Conservation (phyloP, 1,140 invertebrate species). For the Gyrodactylus salaris region DNA sequence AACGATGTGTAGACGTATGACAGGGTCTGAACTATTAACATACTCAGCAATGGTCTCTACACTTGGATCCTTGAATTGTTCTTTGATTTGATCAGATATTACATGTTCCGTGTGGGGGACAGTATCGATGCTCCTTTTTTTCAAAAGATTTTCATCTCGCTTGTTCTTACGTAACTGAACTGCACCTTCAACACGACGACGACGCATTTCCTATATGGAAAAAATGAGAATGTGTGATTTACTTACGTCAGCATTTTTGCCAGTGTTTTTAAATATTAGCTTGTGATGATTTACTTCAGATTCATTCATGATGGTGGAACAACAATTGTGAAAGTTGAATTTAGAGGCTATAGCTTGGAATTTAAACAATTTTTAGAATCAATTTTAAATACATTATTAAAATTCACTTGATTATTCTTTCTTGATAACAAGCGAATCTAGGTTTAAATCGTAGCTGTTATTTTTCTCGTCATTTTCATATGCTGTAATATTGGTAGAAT, state of each 20-base stretch:
- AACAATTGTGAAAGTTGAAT: no score
- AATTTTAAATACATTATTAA: no score
- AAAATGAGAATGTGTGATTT: neutral
- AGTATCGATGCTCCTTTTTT: constrained; percentile 49
- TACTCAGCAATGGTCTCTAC: constrained; percentile 13
- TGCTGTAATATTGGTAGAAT: no score
- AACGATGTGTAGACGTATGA: constrained; percentile 13
- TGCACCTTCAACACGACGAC: constrained; percentile 64
- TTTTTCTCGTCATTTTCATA: no score
- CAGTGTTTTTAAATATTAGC: constrained; percentile 4
- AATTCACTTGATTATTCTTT: no score
- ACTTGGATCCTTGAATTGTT: neutral
- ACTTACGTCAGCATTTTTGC: constrained; percentile 6
- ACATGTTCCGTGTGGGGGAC: constrained; percentile 12
- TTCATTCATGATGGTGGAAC: neutral
- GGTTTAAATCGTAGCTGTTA: no score
- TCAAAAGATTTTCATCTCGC: constrained; percentile 67
- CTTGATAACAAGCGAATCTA: no score
- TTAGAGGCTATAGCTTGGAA: no score
- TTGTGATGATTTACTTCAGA: neutral
- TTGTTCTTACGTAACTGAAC: constrained; percentile 81
- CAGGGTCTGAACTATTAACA: constrained; percentile 12
- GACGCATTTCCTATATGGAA: constrained; percentile 29
- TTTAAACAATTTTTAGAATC: no score
- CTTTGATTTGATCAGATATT: constrained; percentile 12